Evolutionary conservation across 2,797 vertebrate genomes (phyloP), one percentile per base, ranked within the genome.

Genomic region (Sebastiscus tertius): DNA sequence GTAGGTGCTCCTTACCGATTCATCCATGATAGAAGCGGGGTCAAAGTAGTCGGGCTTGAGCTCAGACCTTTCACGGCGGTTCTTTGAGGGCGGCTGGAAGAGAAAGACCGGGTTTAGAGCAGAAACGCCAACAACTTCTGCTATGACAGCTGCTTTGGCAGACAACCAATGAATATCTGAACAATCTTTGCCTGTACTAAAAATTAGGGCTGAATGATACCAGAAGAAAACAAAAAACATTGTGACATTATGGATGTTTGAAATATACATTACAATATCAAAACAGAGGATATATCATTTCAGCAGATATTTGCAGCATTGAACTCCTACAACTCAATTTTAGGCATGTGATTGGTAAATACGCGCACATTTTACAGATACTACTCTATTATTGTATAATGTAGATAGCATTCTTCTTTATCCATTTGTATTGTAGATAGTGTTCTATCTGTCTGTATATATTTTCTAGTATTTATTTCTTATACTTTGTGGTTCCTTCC

Each of bases 21-120:
- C 98, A 94, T 99, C 99, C 98, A 99, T 99, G 96, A 99, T 99
- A 93, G 99, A 99, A 93, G 98, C 97, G 14, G 98, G 98, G 95
- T 99, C 99, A 93, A 99, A 99, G 96, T 98, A 99, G 97, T 99
- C 99, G 66, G 99, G 98, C 95, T 99, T 99, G 89, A 99, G 96
- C 88, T 99, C 99, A 75, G 98, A 98, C 94, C 98, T 96, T 93
- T 99, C 98, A 84, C 98, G 96, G 59, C 98, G 97, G 93, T 99
- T 99, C 96, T 99, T 99, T 67, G 99, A 99, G 18, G 98, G 98
- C 49, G 98, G 99, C 99, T 99, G 94, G 75, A 92, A 82, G 56
- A 88, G 2, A 85, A 4, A 39, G 31, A 81, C 4, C 0, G 1
- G 0, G 12, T 76, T 92, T 52, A 85, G 36, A 56, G 13, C 4